Base-by-base conservation (phyloP, 1,140 invertebrate genomes). In the Maconellicoccus hirsutus region DNA sequence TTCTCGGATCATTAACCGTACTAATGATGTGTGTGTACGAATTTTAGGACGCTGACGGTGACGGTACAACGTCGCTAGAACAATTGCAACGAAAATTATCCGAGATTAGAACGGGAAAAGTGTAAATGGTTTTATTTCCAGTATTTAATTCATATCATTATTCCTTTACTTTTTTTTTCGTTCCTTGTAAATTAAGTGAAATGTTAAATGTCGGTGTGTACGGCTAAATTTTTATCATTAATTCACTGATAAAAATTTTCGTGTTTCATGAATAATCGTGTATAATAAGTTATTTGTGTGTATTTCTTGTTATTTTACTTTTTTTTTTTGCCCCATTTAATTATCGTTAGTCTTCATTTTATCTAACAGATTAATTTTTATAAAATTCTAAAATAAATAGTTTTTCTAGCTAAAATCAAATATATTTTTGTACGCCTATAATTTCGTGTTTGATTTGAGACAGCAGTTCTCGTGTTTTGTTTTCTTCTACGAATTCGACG, bases 361-460 rank as follows among this genome's bases (percentile, higher is more conserved):
- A 66, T 66, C 61, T 66, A 66, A 66, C 61, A 66, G 25, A 66
- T 66, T 26, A 16, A 66, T 66, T 66, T 66, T 66, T 66, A 66
- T 26, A 66, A 66, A 66, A 66, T 10, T 66, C 22, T 14, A 23
- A 66, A 66, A 25, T 4, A 25, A 66, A 66, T 16, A 16, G 10
- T 8, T 66, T 66, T 66, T 66, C 14, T 66, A 66, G 61, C 25
- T 66, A 23, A 66, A 66, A 66, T 66, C 61, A 26, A 66, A 66
- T 66, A 66, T 25, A 66, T 66, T 66, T 66, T 25, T 66, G 16
- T 66, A 52, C 42, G 42, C 42, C 42, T 52, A 52, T 3, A 6
- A 6, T 33, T 33, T 33, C 12, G 29, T 33, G 3, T 33, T 33
- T 3, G 29, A 6, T 33, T 33, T 33, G n/a, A n/a, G n/a, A n/a